Evolutionary conservation across 2,113 vertebrate genomes (phyloP).

Genomic region (Neodon shergylaensis): DNA sequence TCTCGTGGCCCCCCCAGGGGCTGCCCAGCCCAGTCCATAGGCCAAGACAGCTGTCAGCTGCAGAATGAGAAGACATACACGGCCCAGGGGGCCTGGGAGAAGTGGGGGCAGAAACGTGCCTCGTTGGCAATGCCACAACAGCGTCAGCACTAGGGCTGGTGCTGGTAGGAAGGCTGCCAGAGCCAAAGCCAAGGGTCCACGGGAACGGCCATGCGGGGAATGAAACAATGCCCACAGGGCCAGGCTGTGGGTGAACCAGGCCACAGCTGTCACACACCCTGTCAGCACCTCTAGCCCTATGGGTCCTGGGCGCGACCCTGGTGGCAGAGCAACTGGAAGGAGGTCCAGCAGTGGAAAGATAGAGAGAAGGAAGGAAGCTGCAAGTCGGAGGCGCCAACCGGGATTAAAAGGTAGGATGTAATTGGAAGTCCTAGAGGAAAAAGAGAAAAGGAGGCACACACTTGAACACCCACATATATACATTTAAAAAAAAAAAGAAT

Average conservation of each 20-base stretch:
- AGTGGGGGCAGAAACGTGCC: conserved; percentile 78
- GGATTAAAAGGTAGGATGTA: conserved; percentile 68
- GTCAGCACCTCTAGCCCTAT: conserved; percentile 90
- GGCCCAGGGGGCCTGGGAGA: conserved; percentile 83
- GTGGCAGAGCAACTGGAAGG: conserved; percentile 83
- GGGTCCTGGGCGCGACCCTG: conserved; percentile 83
- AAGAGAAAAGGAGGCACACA: conserved; percentile 55
- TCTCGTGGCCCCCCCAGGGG: conserved; percentile 82
- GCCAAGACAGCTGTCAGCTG: conserved; percentile 86
- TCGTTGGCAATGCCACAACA: conserved; percentile 85
- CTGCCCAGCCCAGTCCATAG: conserved; percentile 87
- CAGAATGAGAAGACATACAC: conserved; percentile 87
- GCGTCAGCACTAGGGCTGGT: conserved; percentile 88
- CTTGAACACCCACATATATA: background rate
- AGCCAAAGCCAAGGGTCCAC: conserved; percentile 88
- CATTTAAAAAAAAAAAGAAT: background rate
- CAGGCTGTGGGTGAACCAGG: conserved; percentile 91
- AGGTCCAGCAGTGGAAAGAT: conserved; percentile 87
- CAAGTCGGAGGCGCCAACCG: conserved; percentile 90
- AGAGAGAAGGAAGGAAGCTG: conserved; percentile 84
- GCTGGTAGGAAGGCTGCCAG: conserved; percentile 86
- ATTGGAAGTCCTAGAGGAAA: conserved; percentile 75
- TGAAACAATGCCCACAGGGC: conserved; percentile 85
- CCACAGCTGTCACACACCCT: conserved; percentile 86
- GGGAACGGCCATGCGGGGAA: conserved; percentile 80